Percentiles rank a stretch among this genome's conserved stretches.
These are phyloP conservation scores for Abrostola tripartita DNA, from an alignment of 2,888 invertebrate species.

Conservation along the genomic window DNA sequence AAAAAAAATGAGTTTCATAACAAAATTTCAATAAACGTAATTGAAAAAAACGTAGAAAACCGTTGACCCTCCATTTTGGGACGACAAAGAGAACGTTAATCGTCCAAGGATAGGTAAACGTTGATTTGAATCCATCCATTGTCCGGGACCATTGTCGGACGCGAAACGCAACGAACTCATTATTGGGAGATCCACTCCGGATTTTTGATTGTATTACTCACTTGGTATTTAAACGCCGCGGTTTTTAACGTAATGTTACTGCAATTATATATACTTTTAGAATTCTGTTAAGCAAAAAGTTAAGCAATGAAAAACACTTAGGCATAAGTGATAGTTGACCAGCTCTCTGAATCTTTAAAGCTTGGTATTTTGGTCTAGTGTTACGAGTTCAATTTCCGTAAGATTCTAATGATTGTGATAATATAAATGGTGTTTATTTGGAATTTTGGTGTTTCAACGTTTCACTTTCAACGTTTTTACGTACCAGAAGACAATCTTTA, in stretches of 20 bases:
- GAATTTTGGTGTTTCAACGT: background rate
- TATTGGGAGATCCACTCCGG: slow-evolving; percentile 64
- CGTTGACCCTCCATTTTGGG: slow-evolving; percentile 59
- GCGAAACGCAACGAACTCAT: slow-evolving; percentile 72
- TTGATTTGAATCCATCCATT: slow-evolving; percentile 69
- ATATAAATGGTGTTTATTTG: too few relatives aligned
- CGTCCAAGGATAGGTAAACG: slow-evolving; percentile 65
- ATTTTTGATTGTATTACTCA: slow-evolving; percentile 63
- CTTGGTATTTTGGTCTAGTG: too few relatives aligned
- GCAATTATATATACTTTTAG: background rate
- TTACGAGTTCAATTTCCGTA: too few relatives aligned
- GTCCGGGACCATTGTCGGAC: slow-evolving; percentile 62
- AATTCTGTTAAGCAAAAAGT: too few relatives aligned
- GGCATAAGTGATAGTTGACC: too few relatives aligned
- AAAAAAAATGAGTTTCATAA: slow-evolving; percentile 49
- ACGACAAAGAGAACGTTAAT: slow-evolving; percentile 74
- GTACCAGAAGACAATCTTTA: too few relatives aligned
- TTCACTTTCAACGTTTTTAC: too few relatives aligned
- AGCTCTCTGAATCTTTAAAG: too few relatives aligned
- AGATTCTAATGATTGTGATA: too few relatives aligned
- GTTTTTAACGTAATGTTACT: background rate
- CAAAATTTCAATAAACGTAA: slow-evolving; percentile 58
- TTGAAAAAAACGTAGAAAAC: slow-evolving; percentile 53
- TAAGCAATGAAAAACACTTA: too few relatives aligned
- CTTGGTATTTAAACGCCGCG: slow-evolving; percentile 47